These are phyloP conservation scores for Lamellibrachia columna DNA, from an alignment of 2,888 invertebrate genomes.

Conservation along the genomic window DNA sequence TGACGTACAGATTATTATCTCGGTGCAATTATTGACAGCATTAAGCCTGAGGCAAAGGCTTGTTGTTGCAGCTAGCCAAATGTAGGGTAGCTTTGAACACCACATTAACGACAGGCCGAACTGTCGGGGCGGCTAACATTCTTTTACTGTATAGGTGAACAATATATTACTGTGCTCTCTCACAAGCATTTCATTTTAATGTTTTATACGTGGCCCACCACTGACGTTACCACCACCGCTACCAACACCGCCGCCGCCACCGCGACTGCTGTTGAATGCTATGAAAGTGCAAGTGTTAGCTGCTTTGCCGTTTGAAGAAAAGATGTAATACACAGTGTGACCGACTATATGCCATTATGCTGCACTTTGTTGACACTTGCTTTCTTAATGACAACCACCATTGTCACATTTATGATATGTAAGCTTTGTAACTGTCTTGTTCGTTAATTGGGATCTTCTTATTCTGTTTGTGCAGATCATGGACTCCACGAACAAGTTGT, in stretches of 20 bases:
- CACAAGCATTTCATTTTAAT: neutral
- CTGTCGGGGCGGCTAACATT: neutral
- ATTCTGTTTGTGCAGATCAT: neutral
- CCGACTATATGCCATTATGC: neutral
- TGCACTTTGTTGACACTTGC: no score
- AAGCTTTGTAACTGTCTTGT: neutral
- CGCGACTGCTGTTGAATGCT: neutral
- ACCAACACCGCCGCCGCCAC: neutral
- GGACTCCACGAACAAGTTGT: neutral
- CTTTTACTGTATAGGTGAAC: neutral
- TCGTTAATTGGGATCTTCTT: neutral
- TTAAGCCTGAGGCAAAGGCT: neutral
- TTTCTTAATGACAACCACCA: no score
- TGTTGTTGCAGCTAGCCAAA: neutral
- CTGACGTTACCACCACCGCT: neutral
- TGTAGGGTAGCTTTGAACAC: neutral
- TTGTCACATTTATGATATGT: no score
- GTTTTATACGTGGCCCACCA: neutral
- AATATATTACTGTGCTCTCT: neutral
- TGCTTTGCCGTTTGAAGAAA: neutral
- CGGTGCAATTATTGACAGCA: neutral
- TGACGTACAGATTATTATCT: neutral
- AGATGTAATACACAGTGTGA: neutral
- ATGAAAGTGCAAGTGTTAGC: neutral
- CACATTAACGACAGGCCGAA: neutral